A percentile compares a stretch with the other conserved stretches of the same genome.
Conservation (phyloP, 2,888 invertebrate genomes). For the Drosophila setosimentum region DNA sequence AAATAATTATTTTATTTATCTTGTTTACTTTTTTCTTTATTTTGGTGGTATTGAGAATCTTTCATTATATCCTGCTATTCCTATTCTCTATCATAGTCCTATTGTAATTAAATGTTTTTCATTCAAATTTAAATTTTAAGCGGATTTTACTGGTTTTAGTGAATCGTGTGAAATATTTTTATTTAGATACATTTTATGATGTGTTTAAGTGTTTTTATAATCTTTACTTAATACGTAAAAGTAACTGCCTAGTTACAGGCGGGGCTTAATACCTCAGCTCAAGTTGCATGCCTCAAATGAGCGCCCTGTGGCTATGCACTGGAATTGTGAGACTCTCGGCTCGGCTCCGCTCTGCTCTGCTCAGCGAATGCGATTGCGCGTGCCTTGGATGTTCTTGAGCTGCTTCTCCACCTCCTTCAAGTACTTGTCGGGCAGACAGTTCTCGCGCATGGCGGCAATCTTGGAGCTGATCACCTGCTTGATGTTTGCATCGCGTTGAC, state of each 20-base stretch:
- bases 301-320: constrained; percentile 46
- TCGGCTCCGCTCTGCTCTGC: constrained; percentile 1
- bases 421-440: constrained; percentile 84
- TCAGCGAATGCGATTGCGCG: constrained; percentile 67
- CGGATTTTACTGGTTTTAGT: not conserved
- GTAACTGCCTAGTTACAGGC: constrained; percentile 54
- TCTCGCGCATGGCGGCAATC: constrained; percentile 83
- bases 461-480: constrained; percentile 83
- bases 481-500: constrained; percentile 82
- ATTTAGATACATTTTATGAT: not conserved
- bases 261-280: not conserved
- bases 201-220: not conserved
- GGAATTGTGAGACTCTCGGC: not conserved
- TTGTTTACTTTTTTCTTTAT: not conserved
- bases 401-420: constrained; percentile 84
- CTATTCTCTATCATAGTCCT: too few relatives aligned
- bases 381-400: constrained; percentile 68
- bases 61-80: not conserved
- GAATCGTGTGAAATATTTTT: not conserved
- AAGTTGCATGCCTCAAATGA: not conserved
- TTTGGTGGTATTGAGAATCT: not conserved
- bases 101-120: not conserved
- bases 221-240: not conserved
- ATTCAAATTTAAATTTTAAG: not conserved
- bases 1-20: not conserved